phyloP scores from a whole-genome alignment of 2,113 vertebrate species.

The Larimichthys polyactis region DNA sequence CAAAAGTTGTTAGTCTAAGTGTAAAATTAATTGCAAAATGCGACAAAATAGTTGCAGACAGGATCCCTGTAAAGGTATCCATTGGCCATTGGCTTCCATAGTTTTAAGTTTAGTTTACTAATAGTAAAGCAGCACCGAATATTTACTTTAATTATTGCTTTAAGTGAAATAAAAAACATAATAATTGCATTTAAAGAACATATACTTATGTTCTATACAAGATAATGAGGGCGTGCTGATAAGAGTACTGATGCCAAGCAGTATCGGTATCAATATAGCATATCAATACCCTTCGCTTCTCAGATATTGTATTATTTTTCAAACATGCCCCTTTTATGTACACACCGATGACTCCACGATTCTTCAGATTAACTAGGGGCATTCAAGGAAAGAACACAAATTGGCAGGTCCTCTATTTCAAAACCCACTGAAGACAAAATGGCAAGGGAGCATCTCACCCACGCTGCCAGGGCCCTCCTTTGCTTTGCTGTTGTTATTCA shows the following conservation, averaged over 20 bases:
- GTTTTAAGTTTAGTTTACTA: background rate
- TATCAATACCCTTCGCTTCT: background rate
- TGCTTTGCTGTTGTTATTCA: conserved; percentile 68
- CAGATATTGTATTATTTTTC: conserved; percentile 6
- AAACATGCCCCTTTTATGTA: conserved; percentile 31
- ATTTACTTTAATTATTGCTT: background rate
- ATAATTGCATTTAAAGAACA: too few species aligned
- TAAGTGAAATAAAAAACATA: background rate
- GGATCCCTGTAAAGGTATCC: background rate
- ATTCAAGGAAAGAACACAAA: conserved; percentile 60
- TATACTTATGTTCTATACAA: background rate
- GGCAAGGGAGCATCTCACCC: conserved; percentile 72
- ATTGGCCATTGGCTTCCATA: background rate
- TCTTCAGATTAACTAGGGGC: conserved; percentile 52
- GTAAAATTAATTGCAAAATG: background rate
- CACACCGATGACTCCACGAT: conserved; percentile 56
- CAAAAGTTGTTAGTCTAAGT: background rate
- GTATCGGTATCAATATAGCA: background rate
- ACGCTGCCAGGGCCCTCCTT: conserved; percentile 76
- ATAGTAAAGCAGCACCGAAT: background rate
- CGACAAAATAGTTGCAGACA: background rate
- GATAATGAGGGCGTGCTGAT: background rate
- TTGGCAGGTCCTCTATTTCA: conserved; percentile 71
- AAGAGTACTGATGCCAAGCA: background rate
- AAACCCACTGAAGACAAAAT: conserved; percentile 75